Evolutionary conservation across 2,113 vertebrate species (phyloP).

Genomic region (Pithys albifrons): DNA sequence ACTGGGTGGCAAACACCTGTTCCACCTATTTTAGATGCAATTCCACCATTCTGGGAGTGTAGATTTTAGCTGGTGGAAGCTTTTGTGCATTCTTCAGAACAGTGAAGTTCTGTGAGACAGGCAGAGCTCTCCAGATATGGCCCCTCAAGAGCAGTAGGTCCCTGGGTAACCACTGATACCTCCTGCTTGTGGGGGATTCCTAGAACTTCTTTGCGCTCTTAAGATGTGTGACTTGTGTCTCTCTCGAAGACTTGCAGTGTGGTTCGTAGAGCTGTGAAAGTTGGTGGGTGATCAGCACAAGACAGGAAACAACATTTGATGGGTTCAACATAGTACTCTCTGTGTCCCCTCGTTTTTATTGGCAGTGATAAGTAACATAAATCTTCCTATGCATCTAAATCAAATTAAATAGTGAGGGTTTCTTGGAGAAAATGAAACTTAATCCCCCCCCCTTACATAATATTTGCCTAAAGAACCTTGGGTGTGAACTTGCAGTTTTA

Average conservation of each 20-base stretch:
- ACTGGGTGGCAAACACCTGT: neutral
- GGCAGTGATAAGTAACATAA: neutral
- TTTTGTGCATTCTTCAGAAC: neutral
- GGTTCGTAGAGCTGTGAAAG: neutral
- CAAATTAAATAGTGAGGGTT: neutral
- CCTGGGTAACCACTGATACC: neutral
- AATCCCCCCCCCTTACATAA: neutral
- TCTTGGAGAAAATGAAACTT: neutral
- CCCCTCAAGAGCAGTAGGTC: neutral
- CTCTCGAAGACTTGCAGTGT: neutral
- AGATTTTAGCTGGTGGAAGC: neutral
- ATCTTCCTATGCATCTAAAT: neutral
- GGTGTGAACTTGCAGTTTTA: neutral
- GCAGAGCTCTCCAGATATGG: neutral
- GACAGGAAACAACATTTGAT: neutral
- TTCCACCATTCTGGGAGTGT: neutral
- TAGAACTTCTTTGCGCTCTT: neutral
- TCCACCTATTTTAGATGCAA: neutral
- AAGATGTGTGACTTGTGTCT: neutral
- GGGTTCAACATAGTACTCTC: neutral
- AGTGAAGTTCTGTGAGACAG: neutral
- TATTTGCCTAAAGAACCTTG: neutral
- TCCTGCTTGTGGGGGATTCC: neutral
- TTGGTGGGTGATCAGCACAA: neutral
- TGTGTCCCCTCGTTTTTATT: neutral